Conservation (phyloP, 2,888 invertebrate genomes). For the Pyrocoelia pectoralis region DNA sequence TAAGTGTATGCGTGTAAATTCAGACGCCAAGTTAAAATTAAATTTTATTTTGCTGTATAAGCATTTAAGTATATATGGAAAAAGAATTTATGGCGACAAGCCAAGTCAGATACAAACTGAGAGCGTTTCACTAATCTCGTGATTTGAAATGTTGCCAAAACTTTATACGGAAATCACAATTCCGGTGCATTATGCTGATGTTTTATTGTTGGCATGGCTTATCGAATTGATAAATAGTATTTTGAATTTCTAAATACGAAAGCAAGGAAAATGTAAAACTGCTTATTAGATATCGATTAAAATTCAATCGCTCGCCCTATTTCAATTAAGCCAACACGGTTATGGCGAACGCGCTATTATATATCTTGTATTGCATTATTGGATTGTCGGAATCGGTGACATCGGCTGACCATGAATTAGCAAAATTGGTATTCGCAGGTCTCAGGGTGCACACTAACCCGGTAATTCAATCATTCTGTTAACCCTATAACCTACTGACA, state of each 20-base stretch:
- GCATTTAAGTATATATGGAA: background rate
- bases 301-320: background rate
- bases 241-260: background rate
- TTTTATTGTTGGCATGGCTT: background rate
- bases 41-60: background rate
- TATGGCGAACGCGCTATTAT: background rate
- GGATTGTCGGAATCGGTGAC: constrained; percentile 7
- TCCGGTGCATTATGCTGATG: constrained; percentile 3
- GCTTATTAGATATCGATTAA: background rate
- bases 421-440: constrained; percentile 14
- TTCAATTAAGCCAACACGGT: background rate
- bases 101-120: constrained; percentile 2
- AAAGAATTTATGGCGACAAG: background rate
- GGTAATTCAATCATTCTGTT: constrained; percentile 16
- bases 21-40: background rate
- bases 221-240: background rate
- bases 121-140: constrained; percentile 1
- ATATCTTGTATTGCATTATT: constrained; percentile 10
- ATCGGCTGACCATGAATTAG: constrained; percentile 15
- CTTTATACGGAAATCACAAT: background rate
- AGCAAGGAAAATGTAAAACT: background rate
- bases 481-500: background rate
- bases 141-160: constrained; percentile 11
- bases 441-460: constrained; percentile 12
- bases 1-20: too few relatives aligned